Conservation (phyloP, 2,888 invertebrate species). For the Drosophila sordidula region DNA sequence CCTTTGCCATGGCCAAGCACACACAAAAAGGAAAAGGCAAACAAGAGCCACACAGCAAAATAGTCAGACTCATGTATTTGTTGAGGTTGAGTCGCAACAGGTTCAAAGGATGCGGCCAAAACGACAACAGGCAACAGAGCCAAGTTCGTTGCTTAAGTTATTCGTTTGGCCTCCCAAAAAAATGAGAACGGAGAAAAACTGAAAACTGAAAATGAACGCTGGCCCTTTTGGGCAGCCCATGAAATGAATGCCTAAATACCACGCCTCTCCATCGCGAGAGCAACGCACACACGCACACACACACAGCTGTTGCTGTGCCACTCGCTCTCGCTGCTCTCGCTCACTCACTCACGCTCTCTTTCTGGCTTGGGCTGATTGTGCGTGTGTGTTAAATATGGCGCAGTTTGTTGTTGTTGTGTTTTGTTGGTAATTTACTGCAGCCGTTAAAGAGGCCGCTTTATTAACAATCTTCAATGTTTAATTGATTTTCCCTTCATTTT, state of each 20-base stretch:
- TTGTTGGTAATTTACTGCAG: slow-evolving; percentile 9
- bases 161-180: slow-evolving; percentile 44
- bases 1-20: slow-evolving; percentile 37
- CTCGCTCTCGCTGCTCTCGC: slow-evolving; percentile 31
- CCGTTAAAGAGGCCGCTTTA: slow-evolving; percentile 13
- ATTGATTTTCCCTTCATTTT: slow-evolving; percentile 28
- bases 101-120: slow-evolving; percentile 77
- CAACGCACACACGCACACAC: slow-evolving; percentile 26
- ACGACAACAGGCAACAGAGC: slow-evolving; percentile 9
- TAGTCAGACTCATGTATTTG: slow-evolving; percentile 63
- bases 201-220: slow-evolving; percentile 65
- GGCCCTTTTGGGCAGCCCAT: slow-evolving; percentile 65
- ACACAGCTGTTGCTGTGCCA: slow-evolving; percentile 22
- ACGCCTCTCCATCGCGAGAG: slow-evolving; percentile 62
- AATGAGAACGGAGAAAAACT: slow-evolving; percentile 14
- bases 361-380: slow-evolving; percentile 26
- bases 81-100: slow-evolving; percentile 73
- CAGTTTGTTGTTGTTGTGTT: slow-evolving; percentile 37
- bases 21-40: slow-evolving; percentile 48
- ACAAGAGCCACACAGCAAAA: slow-evolving; percentile 46
- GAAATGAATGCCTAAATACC: slow-evolving; percentile 75
- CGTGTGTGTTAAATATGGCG: slow-evolving; percentile 68
- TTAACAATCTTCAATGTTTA: slow-evolving; percentile 33
- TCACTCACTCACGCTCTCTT: slow-evolving; percentile 12
- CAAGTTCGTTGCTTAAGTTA: slow-evolving; percentile 63